Evolutionary conservation across 2,888 invertebrate species (phyloP), one percentile per base, ranked within the genome.

Genomic region (Elysia crispata): DNA sequence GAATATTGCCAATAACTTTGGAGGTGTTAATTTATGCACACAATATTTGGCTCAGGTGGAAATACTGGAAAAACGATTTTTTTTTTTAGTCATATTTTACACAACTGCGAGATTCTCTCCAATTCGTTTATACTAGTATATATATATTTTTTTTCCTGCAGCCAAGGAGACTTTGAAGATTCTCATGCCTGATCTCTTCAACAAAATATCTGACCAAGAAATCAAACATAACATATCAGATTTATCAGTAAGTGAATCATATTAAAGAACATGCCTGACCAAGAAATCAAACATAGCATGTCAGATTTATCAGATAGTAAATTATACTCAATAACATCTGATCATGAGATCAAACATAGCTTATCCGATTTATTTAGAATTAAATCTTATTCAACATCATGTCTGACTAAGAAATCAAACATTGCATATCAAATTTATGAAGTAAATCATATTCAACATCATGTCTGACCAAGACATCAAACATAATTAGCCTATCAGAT

Each of bases 161-260:
- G 98, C 98, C 0, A 94, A 95, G 80, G 95, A 95, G 85, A 97
- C 98, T 70, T 94, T 98, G 57, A 96, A 96, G 92, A 96, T 98
- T 90, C 94, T 98, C 76, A 97, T 98, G 85, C 98, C 98, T 0
- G 96, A 97, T 93, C 96, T 98, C 95, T 80, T 76, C 76, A 95
- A 95, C 84, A 95, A 96, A 84, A 82, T 89, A 11, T 86, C 87
- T 28, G 89, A 90, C 31, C 89, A 87, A 50, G 87, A 88, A 62
- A 80, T 83, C 23, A 86, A 85, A 25, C 86, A 85, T n/a, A 87
- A 86, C 15, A 80, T 83, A 20, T 88, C 89, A 70, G 91, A 92
- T 86, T 83, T 92, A 20, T 88, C 90, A 13, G 91, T 92, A 85
- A 86, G 88, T 54, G 54, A 54, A 20, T n/a, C n/a, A 28, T 25